phyloP scores from a whole-genome alignment of 2,888 invertebrate genomes.

The Cataglyphis altisquamis region DNA sequence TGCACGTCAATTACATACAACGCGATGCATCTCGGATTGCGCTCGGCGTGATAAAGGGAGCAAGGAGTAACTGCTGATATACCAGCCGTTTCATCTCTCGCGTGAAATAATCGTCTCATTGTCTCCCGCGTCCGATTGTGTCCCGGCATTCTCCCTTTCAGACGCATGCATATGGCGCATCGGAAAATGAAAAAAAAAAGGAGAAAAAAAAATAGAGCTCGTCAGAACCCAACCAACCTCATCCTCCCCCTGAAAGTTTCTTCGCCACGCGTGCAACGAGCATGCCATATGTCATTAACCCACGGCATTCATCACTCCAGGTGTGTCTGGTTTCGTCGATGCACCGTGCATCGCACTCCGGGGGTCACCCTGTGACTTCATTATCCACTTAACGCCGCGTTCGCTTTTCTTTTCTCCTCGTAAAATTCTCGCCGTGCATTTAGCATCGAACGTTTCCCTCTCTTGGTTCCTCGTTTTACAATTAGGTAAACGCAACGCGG shows the following conservation, averaged over 20 bases:
- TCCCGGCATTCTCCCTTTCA: constrained; percentile 64
- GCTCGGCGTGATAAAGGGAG: constrained; percentile 50
- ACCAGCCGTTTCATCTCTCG: constrained; percentile 41
- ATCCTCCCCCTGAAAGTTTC: constrained; percentile 58
- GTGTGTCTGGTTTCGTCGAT: constrained; percentile 71
- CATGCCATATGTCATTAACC: constrained; percentile 82
- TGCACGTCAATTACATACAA: constrained; percentile 44
- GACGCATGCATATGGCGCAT: constrained; percentile 66
- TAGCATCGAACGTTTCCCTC: not conserved
- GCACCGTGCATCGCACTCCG: constrained; percentile 47
- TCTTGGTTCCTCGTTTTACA: not conserved
- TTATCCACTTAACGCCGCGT: constrained; percentile 41
- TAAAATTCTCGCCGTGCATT: not conserved
- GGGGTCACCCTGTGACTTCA: constrained; percentile 24
- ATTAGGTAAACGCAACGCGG: not conserved
- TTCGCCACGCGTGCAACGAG: constrained; percentile 60
- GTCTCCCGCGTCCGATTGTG: constrained; percentile 77
- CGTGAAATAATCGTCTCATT: constrained; percentile 78
- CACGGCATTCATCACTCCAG: constrained; percentile 79
- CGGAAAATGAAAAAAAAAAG: constrained; percentile 47
- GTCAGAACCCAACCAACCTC: not conserved
- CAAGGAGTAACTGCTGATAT: constrained; percentile 68
- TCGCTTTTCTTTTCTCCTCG: not conserved
- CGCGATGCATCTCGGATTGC: constrained; percentile 27
- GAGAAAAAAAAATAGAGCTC: constrained; percentile 44